These are phyloP conservation scores for Brachionus koreanus DNA, from an alignment of 1,140 invertebrate genomes.

Conservation along the genomic window DNA sequence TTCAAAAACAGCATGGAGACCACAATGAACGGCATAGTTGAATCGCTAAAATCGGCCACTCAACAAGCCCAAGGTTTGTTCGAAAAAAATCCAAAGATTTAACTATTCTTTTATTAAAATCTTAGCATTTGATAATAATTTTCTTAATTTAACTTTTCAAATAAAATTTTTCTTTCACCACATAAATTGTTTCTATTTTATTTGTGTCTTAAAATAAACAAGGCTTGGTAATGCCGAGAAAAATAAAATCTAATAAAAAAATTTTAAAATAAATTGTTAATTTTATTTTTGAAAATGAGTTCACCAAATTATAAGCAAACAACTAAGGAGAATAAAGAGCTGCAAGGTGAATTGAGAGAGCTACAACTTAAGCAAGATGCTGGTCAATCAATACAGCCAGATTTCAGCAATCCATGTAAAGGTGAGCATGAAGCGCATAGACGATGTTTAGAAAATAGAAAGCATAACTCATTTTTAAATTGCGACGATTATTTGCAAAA, in stretches of 20 bases:
- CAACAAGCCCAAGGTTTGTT: not conserved
- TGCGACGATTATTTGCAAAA: not conserved
- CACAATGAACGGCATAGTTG: not conserved
- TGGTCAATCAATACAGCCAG: slow-evolving; percentile 9
- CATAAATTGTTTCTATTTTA: not conserved
- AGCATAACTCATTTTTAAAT: not conserved
- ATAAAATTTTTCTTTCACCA: not conserved
- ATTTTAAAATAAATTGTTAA: not conserved
- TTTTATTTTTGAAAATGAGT: slow-evolving; percentile 23
- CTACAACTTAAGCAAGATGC: slow-evolving; percentile 24
- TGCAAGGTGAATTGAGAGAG: not conserved
- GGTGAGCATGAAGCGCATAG: not conserved
- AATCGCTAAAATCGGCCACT: not conserved
- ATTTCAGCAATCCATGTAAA: slow-evolving; percentile 10
- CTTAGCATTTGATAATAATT: not conserved
- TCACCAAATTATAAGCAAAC: slow-evolving; percentile 5
- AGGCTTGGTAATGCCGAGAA: not conserved
- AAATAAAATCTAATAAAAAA: not conserved
- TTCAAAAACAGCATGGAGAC: slow-evolving; percentile 14
- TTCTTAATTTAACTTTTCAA: not conserved
- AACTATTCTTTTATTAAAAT: not conserved
- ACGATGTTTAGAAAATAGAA: not conserved
- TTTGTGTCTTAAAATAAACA: not conserved
- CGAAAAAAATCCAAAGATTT: slow-evolving; percentile 14
- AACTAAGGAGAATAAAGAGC: not conserved